Conservation (phyloP, 1,140 invertebrate species). For the Nixonia krombeini region DNA sequence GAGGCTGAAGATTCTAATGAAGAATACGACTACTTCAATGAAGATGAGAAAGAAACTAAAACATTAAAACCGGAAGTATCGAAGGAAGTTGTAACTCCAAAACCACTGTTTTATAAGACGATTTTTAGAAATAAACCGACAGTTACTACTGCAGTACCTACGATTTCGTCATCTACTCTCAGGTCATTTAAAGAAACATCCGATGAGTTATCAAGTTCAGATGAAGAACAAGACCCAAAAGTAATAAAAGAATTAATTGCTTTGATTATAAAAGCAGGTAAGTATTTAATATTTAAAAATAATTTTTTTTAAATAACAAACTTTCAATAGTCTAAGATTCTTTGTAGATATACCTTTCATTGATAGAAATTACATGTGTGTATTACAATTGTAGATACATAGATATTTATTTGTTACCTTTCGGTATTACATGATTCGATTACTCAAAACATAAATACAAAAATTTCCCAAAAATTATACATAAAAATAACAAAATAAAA, state of each 20-base stretch:
- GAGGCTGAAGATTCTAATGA: constrained; percentile 66
- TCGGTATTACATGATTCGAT: too few species aligned
- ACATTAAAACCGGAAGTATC: constrained; percentile 57
- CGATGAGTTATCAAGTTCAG: constrained; percentile 19
- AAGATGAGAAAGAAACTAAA: constrained; percentile 66
- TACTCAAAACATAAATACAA: too few species aligned
- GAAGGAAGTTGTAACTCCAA: constrained; percentile 50
- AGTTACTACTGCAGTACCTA: constrained; percentile 45
- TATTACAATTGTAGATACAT: too few species aligned
- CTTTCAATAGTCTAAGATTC: not conserved
- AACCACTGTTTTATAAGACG: constrained; percentile 63
- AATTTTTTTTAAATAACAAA: not conserved
- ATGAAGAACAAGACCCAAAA: constrained; percentile 81
- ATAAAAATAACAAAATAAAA: too few species aligned
- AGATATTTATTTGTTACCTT: too few species aligned
- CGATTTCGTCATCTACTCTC: constrained; percentile 12
- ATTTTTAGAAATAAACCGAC: constrained; percentile 60
- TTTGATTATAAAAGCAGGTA: constrained; percentile 85
- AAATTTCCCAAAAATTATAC: too few species aligned
- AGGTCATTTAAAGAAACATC: constrained; percentile 22
- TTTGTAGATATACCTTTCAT: too few species aligned
- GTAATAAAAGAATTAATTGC: constrained; percentile 88
- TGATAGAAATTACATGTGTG: too few species aligned
- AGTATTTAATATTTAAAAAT: constrained; percentile 16
- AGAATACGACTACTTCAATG: constrained; percentile 77